Conservation (phyloP, 2,113 vertebrate species). For the Collichthys lucidus region DNA sequence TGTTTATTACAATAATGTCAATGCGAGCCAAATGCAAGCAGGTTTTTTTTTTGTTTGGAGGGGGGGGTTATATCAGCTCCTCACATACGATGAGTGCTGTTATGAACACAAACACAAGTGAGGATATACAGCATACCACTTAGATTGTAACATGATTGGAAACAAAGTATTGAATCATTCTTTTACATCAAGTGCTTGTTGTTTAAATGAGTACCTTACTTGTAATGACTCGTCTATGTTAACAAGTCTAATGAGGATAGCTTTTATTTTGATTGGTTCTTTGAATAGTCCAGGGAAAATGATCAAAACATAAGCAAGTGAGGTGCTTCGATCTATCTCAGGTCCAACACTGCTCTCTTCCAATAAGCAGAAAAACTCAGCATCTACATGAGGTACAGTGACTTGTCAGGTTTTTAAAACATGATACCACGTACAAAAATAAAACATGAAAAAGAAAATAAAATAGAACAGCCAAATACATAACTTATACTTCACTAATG, state of each 20-base stretch:
- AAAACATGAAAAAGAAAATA: constrained; percentile 58
- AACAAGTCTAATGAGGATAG: constrained; percentile 31
- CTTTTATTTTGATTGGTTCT: constrained; percentile 44
- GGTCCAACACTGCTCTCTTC: constrained; percentile 81
- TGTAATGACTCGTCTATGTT: constrained; percentile 29
- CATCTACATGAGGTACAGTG: constrained; percentile 92
- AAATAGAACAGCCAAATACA: constrained; percentile 89
- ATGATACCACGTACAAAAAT: constrained; percentile 87
- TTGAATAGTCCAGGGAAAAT: constrained; percentile 57
- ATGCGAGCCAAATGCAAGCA: constrained; percentile 71
- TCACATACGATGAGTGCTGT: constrained; percentile 32
- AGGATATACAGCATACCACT: constrained; percentile 54
- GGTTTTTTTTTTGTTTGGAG: constrained; percentile 34
- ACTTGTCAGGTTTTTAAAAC: constrained; percentile 89
- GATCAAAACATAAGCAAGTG: constrained; percentile 73
- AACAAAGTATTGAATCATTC: constrained; percentile 38
- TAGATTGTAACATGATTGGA: constrained; percentile 60
- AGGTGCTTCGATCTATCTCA: constrained; percentile 78
- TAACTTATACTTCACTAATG: constrained; percentile 97
- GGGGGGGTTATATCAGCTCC: constrained; percentile 28
- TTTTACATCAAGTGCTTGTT: constrained; percentile 73
- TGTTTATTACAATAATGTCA: constrained; percentile 53
- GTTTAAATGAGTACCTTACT: constrained; percentile 66
- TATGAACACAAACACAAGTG: constrained; percentile 54
- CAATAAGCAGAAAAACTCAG: constrained; percentile 85